These are phyloP conservation scores for Apantesis nais DNA, from an alignment of 2,888 invertebrate species.

Conservation along the genomic window DNA sequence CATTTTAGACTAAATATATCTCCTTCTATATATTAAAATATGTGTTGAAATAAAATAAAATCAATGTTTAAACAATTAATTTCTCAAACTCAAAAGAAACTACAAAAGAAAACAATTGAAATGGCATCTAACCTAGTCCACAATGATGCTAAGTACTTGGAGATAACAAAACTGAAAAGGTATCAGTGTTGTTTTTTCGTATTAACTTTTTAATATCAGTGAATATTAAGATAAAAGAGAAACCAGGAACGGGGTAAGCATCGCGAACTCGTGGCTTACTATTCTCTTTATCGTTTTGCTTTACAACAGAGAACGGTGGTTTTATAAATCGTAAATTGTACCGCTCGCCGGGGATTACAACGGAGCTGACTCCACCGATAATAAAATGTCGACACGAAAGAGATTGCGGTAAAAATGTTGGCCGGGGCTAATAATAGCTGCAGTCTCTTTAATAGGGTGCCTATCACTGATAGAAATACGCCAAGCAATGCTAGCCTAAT, in stretches of 20 bases:
- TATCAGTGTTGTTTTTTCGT: conserved; percentile 56
- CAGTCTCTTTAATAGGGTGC: conserved; percentile 64
- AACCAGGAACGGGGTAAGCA: conserved; percentile 56
- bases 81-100: no score
- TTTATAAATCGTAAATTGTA: conserved; percentile 79
- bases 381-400: conserved; percentile 83
- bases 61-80: no score
- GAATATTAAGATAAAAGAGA: conserved; percentile 66
- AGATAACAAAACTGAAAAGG: conserved; percentile 50
- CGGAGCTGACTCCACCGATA: conserved; percentile 76
- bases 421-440: conserved; percentile 64
- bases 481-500: conserved; percentile 39
- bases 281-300: conserved; percentile 69
- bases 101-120: not conserved
- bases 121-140: conserved; percentile 6
- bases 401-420: conserved; percentile 66
- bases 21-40: not conserved
- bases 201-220: conserved; percentile 69
- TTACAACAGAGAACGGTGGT: conserved; percentile 69
- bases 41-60: no score
- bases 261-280: conserved; percentile 56
- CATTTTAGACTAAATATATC: not conserved
- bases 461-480: conserved; percentile 64
- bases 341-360: conserved; percentile 75
- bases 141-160: conserved; percentile 20